Conservation (phyloP, 2,888 invertebrate genomes). For the Athetis lepigone region DNA sequence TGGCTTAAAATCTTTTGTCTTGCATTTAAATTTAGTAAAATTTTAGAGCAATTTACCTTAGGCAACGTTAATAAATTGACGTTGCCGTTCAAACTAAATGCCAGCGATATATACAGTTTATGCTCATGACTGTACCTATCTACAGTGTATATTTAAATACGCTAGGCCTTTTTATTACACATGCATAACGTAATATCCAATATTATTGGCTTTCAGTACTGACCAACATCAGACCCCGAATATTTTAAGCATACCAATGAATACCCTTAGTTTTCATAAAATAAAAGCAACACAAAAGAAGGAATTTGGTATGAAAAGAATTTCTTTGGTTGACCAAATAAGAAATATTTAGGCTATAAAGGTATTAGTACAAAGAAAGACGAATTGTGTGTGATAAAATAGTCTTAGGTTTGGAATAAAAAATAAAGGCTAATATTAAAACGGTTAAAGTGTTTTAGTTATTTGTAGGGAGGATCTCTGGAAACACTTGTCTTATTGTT, state of each 20-base stretch:
- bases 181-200: constrained; percentile 9
- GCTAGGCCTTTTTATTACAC: constrained; percentile 2
- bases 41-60: no score
- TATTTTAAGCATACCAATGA: constrained; percentile 38
- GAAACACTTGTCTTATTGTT: no score
- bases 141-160: constrained; percentile 12
- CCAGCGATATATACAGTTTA: no score
- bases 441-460: no score
- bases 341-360: constrained; percentile 26
- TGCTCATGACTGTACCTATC: not conserved
- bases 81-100: no score
- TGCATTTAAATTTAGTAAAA: no score
- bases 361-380: not conserved
- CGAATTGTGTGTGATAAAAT: constrained; percentile 19
- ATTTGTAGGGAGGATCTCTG: no score
- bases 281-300: constrained; percentile 30
- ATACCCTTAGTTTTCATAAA: constrained; percentile 25
- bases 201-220: constrained; percentile 23
- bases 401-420: no score
- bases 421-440: no score
- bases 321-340: constrained; percentile 29
- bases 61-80: no score
- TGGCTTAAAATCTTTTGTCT: no score
- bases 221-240: constrained; percentile 26
- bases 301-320: constrained; percentile 35